Base-by-base conservation (phyloP, 2,113 vertebrate species). In the Mormyrus lacerda region DNA sequence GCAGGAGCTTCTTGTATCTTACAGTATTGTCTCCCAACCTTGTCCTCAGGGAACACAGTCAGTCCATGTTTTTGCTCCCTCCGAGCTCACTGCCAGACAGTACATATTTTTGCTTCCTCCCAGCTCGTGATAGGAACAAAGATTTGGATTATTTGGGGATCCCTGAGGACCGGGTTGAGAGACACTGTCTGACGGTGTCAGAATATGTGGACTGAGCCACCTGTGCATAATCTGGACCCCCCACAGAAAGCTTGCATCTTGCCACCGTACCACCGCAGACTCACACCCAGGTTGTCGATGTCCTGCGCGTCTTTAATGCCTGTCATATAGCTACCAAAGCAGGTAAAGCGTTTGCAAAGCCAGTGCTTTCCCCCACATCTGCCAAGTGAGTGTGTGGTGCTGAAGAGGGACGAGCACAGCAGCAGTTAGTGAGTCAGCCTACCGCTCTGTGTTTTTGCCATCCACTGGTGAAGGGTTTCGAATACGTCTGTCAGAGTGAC, bases 401-500 rank as follows among this genome's bases (percentile, higher is more conserved):
- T 76, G 90, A 90, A 88, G 90, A 88, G 69, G 19, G 48, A 51
- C 8, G 8, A 45, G 53, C 19, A 10, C 3, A 31, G 35, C 55
- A 7, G 4, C 65, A 55, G 4, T 44, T 21, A 88, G 73, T 50
- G 65, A 76, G 27, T 82, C 88, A 48, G 3, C 31, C 21, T n/a
- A 42, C 11, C 48, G 13, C 6, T 15, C 19, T 73, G 42, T 35
- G 7, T 82, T 42, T 31, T 79, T 87, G 90, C 92, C 90, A 90
- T 58, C 92, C 91, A 88, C 91, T 90, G 90, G 91, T 91, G 79
- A 93, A 94, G 93, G 93, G 94, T 92, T 94, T 93, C 92, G 92
- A 93, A 93, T 92, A 94, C 15, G 44, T 90, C 90, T 85, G 91
- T 85, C 42, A 91, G 85, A 39, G 90, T 91, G 88, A 88, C 21